A percentile compares a stretch with the other conserved stretches of the same genome.
Evolutionary conservation across 2,797 vertebrate genomes (phyloP).

Genomic region (Sylvilagus floridanus): DNA sequence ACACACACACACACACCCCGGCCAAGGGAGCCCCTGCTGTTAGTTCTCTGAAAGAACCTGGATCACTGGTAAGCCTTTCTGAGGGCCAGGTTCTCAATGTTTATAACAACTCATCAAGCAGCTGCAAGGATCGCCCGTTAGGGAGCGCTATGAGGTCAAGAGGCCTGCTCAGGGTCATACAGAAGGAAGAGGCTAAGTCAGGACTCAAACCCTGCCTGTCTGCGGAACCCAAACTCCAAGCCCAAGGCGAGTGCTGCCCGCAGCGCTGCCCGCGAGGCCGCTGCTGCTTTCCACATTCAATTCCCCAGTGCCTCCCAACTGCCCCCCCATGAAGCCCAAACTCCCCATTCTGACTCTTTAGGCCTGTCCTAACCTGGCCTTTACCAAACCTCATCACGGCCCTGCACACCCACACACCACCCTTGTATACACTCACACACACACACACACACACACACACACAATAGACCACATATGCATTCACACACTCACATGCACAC

Average conservation of each 20-base stretch:
- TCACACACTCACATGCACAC: neutral
- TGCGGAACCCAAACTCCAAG: neutral
- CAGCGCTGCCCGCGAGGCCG: neutral
- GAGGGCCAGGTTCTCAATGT: neutral
- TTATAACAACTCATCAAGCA: neutral
- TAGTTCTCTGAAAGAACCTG: neutral
- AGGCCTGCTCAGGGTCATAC: neutral
- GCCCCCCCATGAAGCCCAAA: neutral
- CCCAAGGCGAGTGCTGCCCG: neutral
- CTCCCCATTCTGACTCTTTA: neutral
- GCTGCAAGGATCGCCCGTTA: neutral
- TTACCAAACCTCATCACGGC: neutral
- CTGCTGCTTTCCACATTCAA: neutral
- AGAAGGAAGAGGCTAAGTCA: neutral
- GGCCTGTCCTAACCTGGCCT: neutral
- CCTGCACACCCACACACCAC: no score
- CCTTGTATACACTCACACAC: no score
- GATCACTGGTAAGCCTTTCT: neutral
- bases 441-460: neutral
- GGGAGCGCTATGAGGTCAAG: neutral
- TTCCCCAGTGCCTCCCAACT: neutral
- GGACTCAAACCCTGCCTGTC: neutral
- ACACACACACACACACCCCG: neutral
- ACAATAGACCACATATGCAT: no score
- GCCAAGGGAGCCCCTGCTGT: neutral